Conservation (phyloP, 2,888 invertebrate species). For the Acrobasis consociella region DNA sequence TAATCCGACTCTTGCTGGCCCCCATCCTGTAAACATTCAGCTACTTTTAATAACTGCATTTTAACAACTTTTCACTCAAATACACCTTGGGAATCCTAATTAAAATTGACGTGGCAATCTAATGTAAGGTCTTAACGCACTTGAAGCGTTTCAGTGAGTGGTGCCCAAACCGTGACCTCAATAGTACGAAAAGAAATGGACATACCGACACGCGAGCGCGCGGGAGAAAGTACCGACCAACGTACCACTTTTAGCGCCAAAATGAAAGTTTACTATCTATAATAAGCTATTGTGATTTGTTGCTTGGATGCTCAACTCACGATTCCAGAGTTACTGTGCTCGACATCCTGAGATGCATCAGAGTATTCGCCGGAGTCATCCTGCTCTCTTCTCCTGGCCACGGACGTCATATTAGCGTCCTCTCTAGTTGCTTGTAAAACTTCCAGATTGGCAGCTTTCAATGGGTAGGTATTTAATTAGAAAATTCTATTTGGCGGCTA, state of each 20-base stretch:
- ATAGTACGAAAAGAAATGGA: slow-evolving; percentile 75
- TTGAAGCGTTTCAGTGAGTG: slow-evolving; percentile 64
- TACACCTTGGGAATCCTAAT: slow-evolving; percentile 35
- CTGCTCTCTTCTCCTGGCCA: slow-evolving; percentile 65
- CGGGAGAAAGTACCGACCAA: slow-evolving; percentile 71
- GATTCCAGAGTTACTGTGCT: slow-evolving; percentile 69
- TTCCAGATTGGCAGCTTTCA: slow-evolving; percentile 71
- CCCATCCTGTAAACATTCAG: slow-evolving; percentile 72
- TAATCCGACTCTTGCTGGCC: slow-evolving; percentile 72
- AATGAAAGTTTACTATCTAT: slow-evolving; percentile 65
- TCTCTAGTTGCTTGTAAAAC: slow-evolving; percentile 68
- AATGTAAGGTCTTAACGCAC: slow-evolving; percentile 57
- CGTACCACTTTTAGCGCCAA: slow-evolving; percentile 70
- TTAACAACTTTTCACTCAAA: slow-evolving; percentile 33
- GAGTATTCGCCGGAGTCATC: slow-evolving; percentile 78
- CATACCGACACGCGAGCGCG: slow-evolving; percentile 74
- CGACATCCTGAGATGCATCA: slow-evolving; percentile 76
- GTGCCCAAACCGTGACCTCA: slow-evolving; percentile 74
- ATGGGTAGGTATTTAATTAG: slow-evolving; percentile 40
- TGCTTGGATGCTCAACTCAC: slow-evolving; percentile 60
- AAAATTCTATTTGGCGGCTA: slow-evolving; percentile 48
- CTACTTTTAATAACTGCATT: slow-evolving; percentile 75
- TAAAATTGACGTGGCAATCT: slow-evolving; percentile 56
- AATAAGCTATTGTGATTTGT: slow-evolving; percentile 33
- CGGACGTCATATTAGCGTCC: slow-evolving; percentile 78